These are phyloP conservation scores for Notiomystis cincta DNA, from an alignment of 2,113 vertebrate genomes.

Conservation along the genomic window DNA sequence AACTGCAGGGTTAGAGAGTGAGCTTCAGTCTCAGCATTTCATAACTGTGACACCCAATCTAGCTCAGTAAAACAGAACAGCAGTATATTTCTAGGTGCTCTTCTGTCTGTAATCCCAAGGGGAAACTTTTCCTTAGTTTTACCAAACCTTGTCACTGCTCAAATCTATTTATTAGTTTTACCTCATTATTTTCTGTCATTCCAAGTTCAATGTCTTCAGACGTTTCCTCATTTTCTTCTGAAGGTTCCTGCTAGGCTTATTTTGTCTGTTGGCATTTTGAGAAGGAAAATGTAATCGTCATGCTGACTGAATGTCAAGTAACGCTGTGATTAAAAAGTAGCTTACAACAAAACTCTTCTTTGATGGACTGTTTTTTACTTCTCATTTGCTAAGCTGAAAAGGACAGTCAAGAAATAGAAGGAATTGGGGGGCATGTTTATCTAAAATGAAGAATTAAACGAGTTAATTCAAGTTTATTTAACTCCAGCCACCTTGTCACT, in stretches of 20 bases:
- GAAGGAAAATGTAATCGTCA: not conserved
- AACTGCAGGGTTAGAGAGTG: not conserved
- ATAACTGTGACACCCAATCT: not conserved
- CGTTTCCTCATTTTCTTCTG: not conserved
- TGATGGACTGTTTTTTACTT: not conserved
- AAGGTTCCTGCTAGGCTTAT: not conserved
- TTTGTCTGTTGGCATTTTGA: conserved; percentile 10
- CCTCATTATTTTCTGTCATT: not conserved
- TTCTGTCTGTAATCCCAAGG: not conserved
- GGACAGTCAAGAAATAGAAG: not conserved
- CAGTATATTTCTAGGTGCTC: not conserved
- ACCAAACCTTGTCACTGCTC: not conserved
- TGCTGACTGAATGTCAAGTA: conserved; percentile 6
- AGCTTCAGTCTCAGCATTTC: not conserved
- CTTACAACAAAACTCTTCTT: not conserved
- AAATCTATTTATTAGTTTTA: not conserved
- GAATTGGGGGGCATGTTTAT: not conserved
- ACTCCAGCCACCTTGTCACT: not conserved
- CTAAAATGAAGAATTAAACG: not conserved
- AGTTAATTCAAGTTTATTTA: not conserved
- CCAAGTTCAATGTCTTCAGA: not conserved
- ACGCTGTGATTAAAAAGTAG: conserved; percentile 12
- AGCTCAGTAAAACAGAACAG: not conserved
- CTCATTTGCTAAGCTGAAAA: not conserved
- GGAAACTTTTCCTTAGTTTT: not conserved